phyloP scores from a whole-genome alignment of 2,797 vertebrate species.

The Heterohyrax brucei region DNA sequence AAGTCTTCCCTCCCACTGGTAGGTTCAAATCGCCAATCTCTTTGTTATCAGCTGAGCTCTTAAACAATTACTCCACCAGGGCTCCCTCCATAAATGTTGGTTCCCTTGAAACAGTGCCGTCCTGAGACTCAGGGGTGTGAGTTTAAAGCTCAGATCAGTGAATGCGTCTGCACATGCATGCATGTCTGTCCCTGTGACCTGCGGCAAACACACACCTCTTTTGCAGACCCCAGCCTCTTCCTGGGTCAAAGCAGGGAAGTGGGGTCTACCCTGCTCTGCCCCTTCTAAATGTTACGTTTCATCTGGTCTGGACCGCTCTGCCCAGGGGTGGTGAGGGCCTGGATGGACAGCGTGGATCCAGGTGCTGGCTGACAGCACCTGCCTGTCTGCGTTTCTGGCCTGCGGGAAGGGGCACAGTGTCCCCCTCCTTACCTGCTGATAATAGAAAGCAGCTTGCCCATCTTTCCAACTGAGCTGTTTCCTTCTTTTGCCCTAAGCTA shows the following conservation, averaged over 20 bases:
- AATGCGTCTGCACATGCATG: background rate
- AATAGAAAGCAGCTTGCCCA: conserved; percentile 90
- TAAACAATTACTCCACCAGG: no score
- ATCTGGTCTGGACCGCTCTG: background rate
- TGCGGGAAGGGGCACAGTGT: conserved; percentile 90
- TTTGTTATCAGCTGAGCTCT: no score
- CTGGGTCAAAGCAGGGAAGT: background rate
- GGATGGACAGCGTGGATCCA: accelerated
- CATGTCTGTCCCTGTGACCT: background rate
- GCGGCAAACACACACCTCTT: background rate
- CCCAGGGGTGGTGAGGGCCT: background rate
- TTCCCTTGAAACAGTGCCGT: background rate
- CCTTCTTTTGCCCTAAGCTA: conserved; percentile 92
- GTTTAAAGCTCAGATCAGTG: no score
- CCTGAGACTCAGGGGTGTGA: background rate
- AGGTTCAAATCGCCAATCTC: no score
- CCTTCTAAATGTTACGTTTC: background rate
- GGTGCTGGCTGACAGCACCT: background rate
- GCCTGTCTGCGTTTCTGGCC: conserved; percentile 85
- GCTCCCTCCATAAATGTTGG: background rate
- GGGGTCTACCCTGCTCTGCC: background rate
- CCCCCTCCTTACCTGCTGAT: conserved; percentile 92
- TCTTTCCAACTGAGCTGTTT: conserved; percentile 93
- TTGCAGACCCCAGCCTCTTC: background rate
- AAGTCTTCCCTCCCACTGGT: no score